Base-by-base conservation (phyloP, 2,113 vertebrate genomes). In the Corythoichthys intestinalis region DNA sequence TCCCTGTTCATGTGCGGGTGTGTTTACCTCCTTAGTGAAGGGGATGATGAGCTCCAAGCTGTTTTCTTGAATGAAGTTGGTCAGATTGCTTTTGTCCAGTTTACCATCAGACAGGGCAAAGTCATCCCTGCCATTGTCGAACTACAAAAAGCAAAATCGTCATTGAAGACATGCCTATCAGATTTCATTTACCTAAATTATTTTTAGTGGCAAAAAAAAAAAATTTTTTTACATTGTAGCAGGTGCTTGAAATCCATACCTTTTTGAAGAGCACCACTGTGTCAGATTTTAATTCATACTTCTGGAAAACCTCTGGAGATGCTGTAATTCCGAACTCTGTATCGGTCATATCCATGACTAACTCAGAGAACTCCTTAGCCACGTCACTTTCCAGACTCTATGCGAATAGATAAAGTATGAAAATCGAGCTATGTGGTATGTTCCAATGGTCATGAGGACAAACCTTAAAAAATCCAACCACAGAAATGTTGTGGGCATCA, bases 401-500 rank as follows among this genome's bases (percentile, higher is more conserved):
- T 6, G 12, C 2, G 20, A 46, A 41, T 47, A 34, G 4, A 39
- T 15, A 6, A 47, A 35, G 1, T 10, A n/a, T 65, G 20, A 66
- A 10, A 6, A 20, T 66, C 4, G 34, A 35, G n/a, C 13, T 1
- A 4, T 49, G 2, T 34, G 4, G 3, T 12, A 11, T 8, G 20
- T 28, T 28, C 20, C 20, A 28, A 28, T 28, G 20, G 20, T 28
- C 20, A 28, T 28, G 20, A 28, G 20, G 20, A 28, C 20, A 28
- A 28, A 97, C 96, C 79, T 92, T 84, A 77, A 98, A 96, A 85
- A 98, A 98, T 59, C 95, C 97, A 0, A 98, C 11, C 0, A 93
- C 92, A 0, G 88, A 73, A 64, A 93, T 1, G 0, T 93, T 87
- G 48, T 87, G 77, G n/a, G 91, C 41, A 0, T 47, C 34, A 7